Evolutionary conservation across 2,113 vertebrate genomes (phyloP), one percentile per base, ranked within the genome.

Genomic region (Ictalurus furcatus): DNA sequence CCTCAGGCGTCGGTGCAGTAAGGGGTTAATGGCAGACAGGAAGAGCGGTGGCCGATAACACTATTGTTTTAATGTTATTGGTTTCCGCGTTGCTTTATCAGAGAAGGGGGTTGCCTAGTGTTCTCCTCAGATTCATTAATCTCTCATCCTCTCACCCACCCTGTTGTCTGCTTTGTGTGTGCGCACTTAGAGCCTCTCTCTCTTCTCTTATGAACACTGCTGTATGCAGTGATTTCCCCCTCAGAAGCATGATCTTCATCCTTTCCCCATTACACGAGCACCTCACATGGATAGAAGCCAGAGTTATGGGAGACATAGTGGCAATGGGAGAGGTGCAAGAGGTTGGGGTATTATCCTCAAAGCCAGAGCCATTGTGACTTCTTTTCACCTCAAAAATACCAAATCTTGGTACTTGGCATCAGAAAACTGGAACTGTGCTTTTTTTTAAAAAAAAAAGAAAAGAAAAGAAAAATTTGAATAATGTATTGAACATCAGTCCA

Each of bases 11-110:
- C 30, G 30, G 87, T 71, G 56, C 56, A 63, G 21, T 37, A 65
- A 90, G 63, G 90, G 90, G 92, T 93, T 93, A 92, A 92, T 17
- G 73, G 89, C 69, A 87, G 85, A 34, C 90, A 91, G 91, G 92
- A 93, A 92, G 84, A 88, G 85, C 78, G 61, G 73, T 23, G 84
- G 73, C 90, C 80, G 91, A 93, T 93, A 92, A 90, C 90, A 90
- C 90, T 92, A 91, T 93, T 93, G 91, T 93, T 91, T 91, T 92
- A 92, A 93, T 90, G 90, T 86, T 91, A 92, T 93, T 92, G 83
- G 90, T 91, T 92, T 92, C 91, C 90, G 76, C 85, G 87, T 28
- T 82, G 88, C 87, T 81, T 76, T 91, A 91, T 90, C 90, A 85
- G 86, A 88, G 84, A 88, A 88, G 79, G 80, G 84, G 86, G 86